Conservation (phyloP, 2,888 invertebrate species). For the Amorpha juglandis region DNA sequence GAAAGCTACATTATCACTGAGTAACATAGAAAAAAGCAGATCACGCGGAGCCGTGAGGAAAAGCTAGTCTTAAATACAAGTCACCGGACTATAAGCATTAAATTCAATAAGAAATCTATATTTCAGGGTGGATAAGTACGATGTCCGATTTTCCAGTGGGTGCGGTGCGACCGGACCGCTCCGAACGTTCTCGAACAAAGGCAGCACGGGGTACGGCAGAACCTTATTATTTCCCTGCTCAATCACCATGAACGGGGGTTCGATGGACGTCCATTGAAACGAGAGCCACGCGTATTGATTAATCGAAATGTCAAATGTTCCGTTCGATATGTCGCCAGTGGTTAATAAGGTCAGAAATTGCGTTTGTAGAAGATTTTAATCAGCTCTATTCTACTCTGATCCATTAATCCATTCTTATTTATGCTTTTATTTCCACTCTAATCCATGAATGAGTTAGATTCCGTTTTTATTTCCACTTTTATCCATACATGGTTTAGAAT, state of each 20-base stretch:
- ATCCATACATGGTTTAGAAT: no score
- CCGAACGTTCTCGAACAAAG: slow-evolving; percentile 23
- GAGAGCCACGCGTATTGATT: slow-evolving; percentile 8
- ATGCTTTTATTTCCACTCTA: no score
- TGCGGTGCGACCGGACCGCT: neutral
- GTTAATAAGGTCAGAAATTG: slow-evolving; percentile 19
- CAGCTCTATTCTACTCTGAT: no score
- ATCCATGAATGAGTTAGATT: no score
- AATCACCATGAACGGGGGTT: slow-evolving; percentile 25
- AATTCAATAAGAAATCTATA: slow-evolving; percentile 7
- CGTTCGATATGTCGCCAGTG: slow-evolving; percentile 8
- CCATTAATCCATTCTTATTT: no score
- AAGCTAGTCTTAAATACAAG: no score
- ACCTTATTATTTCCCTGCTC: slow-evolving; percentile 24
- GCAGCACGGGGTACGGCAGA: neutral
- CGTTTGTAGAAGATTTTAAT: neutral
- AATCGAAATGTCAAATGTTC: slow-evolving; percentile 23
- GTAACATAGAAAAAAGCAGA: no score
- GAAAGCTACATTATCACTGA: no score
- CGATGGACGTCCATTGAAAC: slow-evolving; percentile 15
- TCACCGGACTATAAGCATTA: neutral
- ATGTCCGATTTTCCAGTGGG: neutral
- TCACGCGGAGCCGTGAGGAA: no score
- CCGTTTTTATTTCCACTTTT: no score
- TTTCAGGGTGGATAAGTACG: neutral